phyloP scores from a whole-genome alignment of 2,797 vertebrate genomes.

The Nyctibius grandis region DNA sequence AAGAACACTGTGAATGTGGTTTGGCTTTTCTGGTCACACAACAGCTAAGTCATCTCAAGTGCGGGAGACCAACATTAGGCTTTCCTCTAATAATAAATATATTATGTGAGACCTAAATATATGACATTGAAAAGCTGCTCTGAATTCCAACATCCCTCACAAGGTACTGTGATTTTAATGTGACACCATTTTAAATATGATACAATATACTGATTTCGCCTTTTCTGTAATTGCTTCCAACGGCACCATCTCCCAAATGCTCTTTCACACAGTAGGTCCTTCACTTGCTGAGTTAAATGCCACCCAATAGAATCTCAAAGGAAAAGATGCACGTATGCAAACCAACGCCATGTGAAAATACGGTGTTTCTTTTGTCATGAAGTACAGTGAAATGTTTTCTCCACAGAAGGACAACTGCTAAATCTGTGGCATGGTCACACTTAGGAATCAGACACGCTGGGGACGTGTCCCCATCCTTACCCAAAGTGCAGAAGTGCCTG shows the following conservation, averaged over 20 bases:
- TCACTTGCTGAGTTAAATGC: background rate
- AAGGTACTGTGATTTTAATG: background rate
- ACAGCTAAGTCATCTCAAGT: background rate
- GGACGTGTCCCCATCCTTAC: rapidly evolving
- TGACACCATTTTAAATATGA: background rate
- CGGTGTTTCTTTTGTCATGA: rapidly evolving
- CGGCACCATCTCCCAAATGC: background rate
- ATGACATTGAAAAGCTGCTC: background rate
- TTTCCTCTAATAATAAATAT: background rate
- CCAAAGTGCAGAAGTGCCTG: background rate
- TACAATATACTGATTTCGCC: background rate
- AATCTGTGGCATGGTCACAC: background rate
- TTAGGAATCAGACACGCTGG: background rate
- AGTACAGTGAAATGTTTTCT: background rate
- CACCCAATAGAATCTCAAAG: background rate
- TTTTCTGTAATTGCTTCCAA: background rate
- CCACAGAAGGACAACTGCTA: background rate
- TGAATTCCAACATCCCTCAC: background rate
- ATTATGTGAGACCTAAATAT: background rate
- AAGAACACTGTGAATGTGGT: background rate
- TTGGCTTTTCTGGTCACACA: background rate
- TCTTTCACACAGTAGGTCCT: background rate
- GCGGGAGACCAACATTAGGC: background rate
- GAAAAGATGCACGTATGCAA: background rate
- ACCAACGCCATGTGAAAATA: background rate